Evolutionary conservation across 2,113 vertebrate species (phyloP).

Genomic region (Chlamydotis undulata): DNA sequence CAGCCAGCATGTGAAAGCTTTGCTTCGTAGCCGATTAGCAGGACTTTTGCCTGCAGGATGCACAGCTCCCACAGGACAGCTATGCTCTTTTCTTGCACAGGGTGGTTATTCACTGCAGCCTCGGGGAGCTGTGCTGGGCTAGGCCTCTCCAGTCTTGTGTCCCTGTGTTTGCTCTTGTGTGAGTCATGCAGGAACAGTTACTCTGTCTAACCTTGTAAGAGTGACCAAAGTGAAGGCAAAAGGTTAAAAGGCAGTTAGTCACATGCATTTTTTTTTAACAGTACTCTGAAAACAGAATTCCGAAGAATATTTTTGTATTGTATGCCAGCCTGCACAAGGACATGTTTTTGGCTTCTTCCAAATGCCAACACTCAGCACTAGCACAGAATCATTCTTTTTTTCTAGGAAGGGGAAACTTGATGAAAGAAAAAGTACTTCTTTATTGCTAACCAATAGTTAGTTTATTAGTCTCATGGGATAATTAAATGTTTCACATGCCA

Average conservation of each 20-base stretch:
- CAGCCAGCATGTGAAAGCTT: background rate
- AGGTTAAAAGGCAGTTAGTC: background rate
- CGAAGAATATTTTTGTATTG: background rate
- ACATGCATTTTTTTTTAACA: background rate
- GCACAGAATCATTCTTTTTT: background rate
- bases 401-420: background rate
- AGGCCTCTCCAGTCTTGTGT: background rate
- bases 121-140: accelerated
- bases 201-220: background rate
- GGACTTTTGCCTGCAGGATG: background rate
- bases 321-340: background rate
- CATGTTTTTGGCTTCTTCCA: background rate
- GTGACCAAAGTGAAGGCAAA: background rate
- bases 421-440: background rate
- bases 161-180: background rate
- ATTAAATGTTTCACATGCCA: background rate
- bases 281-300: too few species aligned
- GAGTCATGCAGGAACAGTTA: background rate
- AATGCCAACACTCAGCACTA: background rate
- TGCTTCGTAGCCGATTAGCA: background rate
- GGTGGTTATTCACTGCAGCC: background rate
- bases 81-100: background rate
- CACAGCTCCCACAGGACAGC: background rate
- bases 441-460: background rate
- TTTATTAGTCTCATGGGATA: background rate